Evolutionary conservation across 2,888 invertebrate species (phyloP).

Genomic region (Zhuqinia jingwanae): DNA sequence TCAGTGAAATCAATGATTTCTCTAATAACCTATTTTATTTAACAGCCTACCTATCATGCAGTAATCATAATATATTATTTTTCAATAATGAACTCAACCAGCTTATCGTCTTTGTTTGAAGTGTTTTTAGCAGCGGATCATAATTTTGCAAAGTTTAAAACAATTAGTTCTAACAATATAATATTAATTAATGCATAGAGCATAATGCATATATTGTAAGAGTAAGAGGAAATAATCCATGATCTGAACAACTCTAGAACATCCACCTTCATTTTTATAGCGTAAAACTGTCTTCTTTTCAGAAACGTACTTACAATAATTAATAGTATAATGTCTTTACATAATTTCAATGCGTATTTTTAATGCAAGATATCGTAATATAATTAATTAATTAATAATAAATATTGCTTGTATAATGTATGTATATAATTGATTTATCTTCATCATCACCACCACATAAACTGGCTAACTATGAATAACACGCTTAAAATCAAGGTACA

Average conservation of each 20-base stretch:
- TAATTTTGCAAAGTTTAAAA: background rate
- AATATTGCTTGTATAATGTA: slow-evolving; percentile 40
- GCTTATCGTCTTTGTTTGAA: slow-evolving; percentile 44
- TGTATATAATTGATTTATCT: background rate
- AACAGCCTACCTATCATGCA: too few species aligned
- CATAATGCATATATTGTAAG: background rate
- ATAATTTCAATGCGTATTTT: slow-evolving; percentile 66
- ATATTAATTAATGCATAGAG: background rate
- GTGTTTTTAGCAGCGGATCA: slow-evolving; percentile 23
- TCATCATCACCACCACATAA: background rate
- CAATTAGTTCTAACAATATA: background rate
- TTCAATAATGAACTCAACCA: slow-evolving; percentile 47
- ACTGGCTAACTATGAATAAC: background rate
- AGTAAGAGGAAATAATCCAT: slow-evolving; percentile 1
- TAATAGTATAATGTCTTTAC: slow-evolving; percentile 64
- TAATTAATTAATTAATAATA: slow-evolving; percentile 8
- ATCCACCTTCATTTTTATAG: background rate
- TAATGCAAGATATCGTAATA: slow-evolving; percentile 29
- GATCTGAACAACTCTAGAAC: background rate
- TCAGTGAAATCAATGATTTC: background rate
- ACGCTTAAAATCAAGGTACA: slow-evolving; percentile 55
- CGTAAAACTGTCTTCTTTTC: slow-evolving; percentile 33
- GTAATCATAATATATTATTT: background rate
- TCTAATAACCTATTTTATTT: background rate
- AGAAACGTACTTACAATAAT: slow-evolving; percentile 1